Conservation (phyloP, 2,888 invertebrate genomes). For the Tachina lurida region DNA sequence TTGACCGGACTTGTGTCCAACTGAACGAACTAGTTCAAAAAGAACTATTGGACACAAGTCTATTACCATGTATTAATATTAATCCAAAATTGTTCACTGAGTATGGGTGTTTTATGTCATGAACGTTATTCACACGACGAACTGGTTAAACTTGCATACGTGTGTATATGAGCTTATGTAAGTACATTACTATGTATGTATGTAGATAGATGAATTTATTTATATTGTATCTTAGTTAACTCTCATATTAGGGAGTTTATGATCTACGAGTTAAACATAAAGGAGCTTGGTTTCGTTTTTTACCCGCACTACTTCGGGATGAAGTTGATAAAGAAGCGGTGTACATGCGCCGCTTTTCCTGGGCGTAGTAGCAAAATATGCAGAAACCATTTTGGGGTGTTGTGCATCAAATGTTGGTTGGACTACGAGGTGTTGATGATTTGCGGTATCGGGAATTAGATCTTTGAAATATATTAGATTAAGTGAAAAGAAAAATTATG, state of each 20-base stretch:
- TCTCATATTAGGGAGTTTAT: conserved; percentile 27
- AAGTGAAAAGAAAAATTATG: not conserved
- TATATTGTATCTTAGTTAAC: not conserved
- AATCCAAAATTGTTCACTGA: too few species aligned
- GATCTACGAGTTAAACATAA: conserved; percentile 53
- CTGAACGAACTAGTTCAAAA: too few species aligned
- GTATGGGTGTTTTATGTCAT: not conserved
- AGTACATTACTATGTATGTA: not conserved
- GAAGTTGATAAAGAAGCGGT: conserved; percentile 77
- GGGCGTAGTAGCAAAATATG: conserved; percentile 81
- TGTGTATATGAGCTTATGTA: too few species aligned
- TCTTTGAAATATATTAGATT: conserved; percentile 71
- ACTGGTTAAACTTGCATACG: not conserved
- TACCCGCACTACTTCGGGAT: conserved; percentile 75
- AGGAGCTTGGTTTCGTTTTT: conserved; percentile 58
- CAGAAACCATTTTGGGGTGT: conserved; percentile 82
- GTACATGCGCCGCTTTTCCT: conserved; percentile 76
- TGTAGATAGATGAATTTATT: too few species aligned
- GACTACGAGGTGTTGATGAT: conserved; percentile 81
- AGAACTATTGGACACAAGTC: too few species aligned
- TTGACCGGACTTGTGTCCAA: too few species aligned
- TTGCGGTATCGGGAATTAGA: conserved; percentile 81
- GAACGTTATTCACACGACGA: not conserved
- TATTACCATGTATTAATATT: too few species aligned
- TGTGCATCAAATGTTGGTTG: conserved; percentile 83